Conservation (phyloP, 1,140 invertebrate species). For the Globodera rostochiensis region DNA sequence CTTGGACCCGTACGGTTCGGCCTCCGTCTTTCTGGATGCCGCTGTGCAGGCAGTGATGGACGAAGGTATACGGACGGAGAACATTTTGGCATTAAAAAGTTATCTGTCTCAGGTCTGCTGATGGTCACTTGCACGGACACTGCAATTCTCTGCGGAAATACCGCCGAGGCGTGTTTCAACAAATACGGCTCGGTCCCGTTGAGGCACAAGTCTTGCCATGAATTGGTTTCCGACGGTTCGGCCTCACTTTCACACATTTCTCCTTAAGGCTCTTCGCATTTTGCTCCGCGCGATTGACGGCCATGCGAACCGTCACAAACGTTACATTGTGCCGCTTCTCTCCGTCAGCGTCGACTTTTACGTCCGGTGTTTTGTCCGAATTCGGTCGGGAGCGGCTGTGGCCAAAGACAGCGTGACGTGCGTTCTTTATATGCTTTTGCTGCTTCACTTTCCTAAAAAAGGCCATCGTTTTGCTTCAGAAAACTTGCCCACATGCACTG, state of each 20-base stretch:
- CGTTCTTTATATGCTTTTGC: constrained; percentile 32
- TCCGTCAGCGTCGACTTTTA: constrained; percentile 96
- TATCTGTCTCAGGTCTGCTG: constrained; percentile 68
- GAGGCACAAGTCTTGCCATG: constrained; percentile 86
- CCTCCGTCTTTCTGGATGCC: constrained; percentile 84
- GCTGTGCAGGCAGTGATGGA: constrained; percentile 75
- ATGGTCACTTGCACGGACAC: constrained; percentile 96
- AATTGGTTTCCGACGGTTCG: constrained; percentile 74
- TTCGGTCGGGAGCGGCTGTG: constrained; percentile 77
- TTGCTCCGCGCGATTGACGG: constrained; percentile 84
- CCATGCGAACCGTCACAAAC: constrained; percentile 86
- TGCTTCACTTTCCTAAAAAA: constrained; percentile 19
- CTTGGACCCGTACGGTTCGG: constrained; percentile 90
- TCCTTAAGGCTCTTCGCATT: constrained; percentile 80
- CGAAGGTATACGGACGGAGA: constrained; percentile 45
- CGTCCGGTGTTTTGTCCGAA: constrained; percentile 86
- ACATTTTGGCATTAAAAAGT: neutral
- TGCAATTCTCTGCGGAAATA: constrained; percentile 92
- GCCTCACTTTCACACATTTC: neutral
- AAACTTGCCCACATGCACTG: constrained; percentile 58
- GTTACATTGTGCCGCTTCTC: constrained; percentile 86
- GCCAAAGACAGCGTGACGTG: constrained; percentile 82
- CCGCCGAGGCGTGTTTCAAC: constrained; percentile 85
- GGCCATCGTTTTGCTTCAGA: constrained; percentile 41
- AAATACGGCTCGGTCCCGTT: constrained; percentile 92